Base-by-base conservation (phyloP, 2,113 vertebrate genomes). In the Atlantisia rogersi region DNA sequence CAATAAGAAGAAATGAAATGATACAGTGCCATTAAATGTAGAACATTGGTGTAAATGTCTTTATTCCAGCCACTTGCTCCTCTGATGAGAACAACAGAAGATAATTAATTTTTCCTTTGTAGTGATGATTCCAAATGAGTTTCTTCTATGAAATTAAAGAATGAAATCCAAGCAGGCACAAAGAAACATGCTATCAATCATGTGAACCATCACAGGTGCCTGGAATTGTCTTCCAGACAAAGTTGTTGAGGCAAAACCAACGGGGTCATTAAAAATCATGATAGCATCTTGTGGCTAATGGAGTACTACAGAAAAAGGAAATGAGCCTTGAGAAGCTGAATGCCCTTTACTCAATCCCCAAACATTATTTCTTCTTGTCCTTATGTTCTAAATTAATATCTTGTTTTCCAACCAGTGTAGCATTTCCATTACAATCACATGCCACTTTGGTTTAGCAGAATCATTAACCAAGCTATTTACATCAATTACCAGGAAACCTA, bases 271-370 rank as follows among this genome's bases (percentile, higher is more conserved):
- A 97, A 94, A 94, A 97, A 79, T 56, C 93, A 65, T 16, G 87
- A 95, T 56, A 92, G 94, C 93, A 96, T 96, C 96, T 96, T 94
- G 94, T 94, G 91, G 89, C 90, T 96, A 97, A 97, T 97, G 96
- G 95, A 93, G 94, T 91, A 77, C 86, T 91, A 20, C 77, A 92
- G 83, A 55, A 70, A 83, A 94, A 83, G 89, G 95, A 97, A 97
- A 97, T 95, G 96, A 97, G 95, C 93, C 96, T 90, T 92, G 96
- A 95, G 93, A 76, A 95, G 75, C 90, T 90, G 84, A 92, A 67
- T 92, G 91, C 93, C 94, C 96, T 97, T 90, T 95, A 40, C 86
- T 91, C 89, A 67, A n/a, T 92, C 90, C 85, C 85, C 59, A 76
- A 89, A 91, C 86, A 91, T 95, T 85, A 91, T 97, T 96, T 92